Evolutionary conservation across 2,797 vertebrate genomes (phyloP).

Genomic region (Argentina silus): DNA sequence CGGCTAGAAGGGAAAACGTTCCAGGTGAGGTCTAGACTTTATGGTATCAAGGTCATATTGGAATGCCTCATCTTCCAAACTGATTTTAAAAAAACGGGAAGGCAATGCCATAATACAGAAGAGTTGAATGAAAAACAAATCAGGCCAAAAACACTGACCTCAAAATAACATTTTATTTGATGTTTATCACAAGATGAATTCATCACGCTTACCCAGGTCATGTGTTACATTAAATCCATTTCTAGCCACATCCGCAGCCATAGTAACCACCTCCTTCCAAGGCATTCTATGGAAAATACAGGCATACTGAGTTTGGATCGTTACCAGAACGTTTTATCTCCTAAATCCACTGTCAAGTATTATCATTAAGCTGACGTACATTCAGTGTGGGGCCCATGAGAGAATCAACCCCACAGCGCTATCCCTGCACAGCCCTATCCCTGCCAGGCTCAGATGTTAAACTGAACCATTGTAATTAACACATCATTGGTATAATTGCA

Average conservation of each 20-base stretch:
- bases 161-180: background rate
- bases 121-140: no score
- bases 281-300: slow-evolving; percentile 76
- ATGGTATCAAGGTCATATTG: no score
- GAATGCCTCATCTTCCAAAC: no score
- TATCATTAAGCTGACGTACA: background rate
- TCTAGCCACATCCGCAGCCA: slow-evolving; percentile 85
- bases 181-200: slow-evolving; percentile 10
- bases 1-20: slow-evolving; percentile 73
- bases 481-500: slow-evolving; percentile 50
- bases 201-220: slow-evolving; percentile 85
- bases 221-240: slow-evolving; percentile 96
- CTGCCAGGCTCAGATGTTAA: slow-evolving; percentile 1
- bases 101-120: no score
- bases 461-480: slow-evolving; percentile 45
- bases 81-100: no score
- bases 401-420: slow-evolving; percentile 7
- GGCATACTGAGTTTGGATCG: background rate
- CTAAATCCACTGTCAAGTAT: background rate
- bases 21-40: slow-evolving; percentile 4
- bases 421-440: background rate
- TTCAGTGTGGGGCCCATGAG: slow-evolving; percentile 5
- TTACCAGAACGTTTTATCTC: background rate
- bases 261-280: slow-evolving; percentile 88
- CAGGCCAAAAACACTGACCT: no score